A percentile compares a stretch with the other conserved stretches of the same genome.
Evolutionary conservation across 2,888 invertebrate genomes (phyloP).

Genomic region (Lissonota sp.): DNA sequence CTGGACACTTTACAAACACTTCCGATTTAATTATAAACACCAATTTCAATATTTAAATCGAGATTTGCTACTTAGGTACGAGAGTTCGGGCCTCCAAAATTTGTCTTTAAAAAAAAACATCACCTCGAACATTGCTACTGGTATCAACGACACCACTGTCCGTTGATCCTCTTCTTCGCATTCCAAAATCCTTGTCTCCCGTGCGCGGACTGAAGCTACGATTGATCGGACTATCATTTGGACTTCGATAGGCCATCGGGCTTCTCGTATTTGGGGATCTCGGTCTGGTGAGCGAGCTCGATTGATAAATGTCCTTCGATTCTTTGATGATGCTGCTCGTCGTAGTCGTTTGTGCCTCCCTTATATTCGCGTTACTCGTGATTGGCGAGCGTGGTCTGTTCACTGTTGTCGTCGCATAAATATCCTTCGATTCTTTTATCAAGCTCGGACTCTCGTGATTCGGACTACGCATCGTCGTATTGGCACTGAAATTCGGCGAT

Average conservation of each 20-base stretch:
- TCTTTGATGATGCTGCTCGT: conserved; percentile 75
- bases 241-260: conserved; percentile 74
- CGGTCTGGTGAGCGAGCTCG: conserved; percentile 75
- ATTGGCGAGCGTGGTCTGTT: conserved; percentile 73
- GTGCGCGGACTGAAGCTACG: conserved; percentile 77
- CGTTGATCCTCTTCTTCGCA: conserved; percentile 71
- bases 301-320: conserved; percentile 77
- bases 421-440: conserved; percentile 75
- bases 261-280: conserved; percentile 75
- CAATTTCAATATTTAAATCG: no score
- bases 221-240: conserved; percentile 76
- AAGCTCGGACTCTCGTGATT: conserved; percentile 74
- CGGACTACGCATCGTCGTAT: conserved; percentile 62
- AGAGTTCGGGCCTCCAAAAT: background rate
- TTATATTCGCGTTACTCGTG: conserved; percentile 51
- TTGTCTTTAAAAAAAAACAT: background rate
- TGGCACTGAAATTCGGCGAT: conserved; percentile 64
- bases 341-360: conserved; percentile 50
- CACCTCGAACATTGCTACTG: conserved; percentile 81
- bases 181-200: conserved; percentile 72
- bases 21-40: background rate
- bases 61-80: no score
- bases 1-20: background rate
- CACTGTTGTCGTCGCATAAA: conserved; percentile 71
- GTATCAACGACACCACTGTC: conserved; percentile 81